phyloP scores from a whole-genome alignment of 2,113 vertebrate species.

The Tichodroma muraria region DNA sequence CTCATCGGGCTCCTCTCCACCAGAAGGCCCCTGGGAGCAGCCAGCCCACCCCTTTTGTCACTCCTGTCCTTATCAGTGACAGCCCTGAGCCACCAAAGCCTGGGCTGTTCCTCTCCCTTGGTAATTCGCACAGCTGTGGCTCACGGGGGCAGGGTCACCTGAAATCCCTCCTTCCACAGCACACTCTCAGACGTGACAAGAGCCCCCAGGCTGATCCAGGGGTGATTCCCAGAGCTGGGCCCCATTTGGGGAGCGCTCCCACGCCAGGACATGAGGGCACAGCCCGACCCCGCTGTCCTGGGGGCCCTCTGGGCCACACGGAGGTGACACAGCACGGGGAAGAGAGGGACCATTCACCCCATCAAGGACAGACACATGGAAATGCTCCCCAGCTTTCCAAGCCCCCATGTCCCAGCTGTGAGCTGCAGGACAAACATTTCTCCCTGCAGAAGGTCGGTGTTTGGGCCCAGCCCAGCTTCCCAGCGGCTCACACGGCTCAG shows the following conservation, averaged over 20 bases:
- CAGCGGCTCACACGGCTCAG: neutral
- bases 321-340: no score
- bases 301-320: neutral
- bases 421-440: neutral
- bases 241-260: accelerated
- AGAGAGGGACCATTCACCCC: neutral
- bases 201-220: neutral
- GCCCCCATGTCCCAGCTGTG: neutral
- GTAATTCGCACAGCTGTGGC: no score
- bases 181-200: neutral
- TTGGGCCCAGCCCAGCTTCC: neutral
- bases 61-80: no score
- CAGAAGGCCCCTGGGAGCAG: no score
- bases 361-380: neutral
- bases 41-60: no score
- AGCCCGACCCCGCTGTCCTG: neutral
- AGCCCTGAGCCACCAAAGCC: no score
- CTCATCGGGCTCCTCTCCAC: no score
- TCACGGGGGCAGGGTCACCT: no score
- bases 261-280: neutral
- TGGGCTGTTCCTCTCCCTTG: no score
- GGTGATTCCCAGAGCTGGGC: neutral
- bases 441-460: neutral
- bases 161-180: no score
- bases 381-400: neutral